Base-by-base conservation (phyloP, 2,113 vertebrate species). In the Misgurnus mizolepis region DNA sequence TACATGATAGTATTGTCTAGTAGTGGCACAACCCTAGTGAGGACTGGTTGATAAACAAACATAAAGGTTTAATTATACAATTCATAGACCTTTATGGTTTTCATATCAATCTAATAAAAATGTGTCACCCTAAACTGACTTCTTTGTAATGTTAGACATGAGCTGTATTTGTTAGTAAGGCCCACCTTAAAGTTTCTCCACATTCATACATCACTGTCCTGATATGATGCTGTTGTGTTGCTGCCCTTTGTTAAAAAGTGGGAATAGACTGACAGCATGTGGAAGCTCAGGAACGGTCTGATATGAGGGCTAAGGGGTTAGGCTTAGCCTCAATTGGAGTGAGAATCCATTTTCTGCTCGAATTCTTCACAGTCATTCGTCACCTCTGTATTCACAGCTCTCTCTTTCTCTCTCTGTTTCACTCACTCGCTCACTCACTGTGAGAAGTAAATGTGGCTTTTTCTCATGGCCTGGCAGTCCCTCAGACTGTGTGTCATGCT, bases 261-360 rank as follows among this genome's bases (percentile, higher is more conserved):
- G 43, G 49, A 34, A 14, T 45, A 47, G 49, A 69, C 18, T 58
- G 55, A 14, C 39, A 69, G 55, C 41, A 71, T 49, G 56, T 41
- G 56, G 43, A 50, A 39, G 27, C 41, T 81, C 64, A 68, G 55
- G 9, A 61, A 78, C 14, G 49, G 43, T 14, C 27, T 62, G 67
- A 60, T 47, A 18, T 70, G 55, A 45, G 58, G 65, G 22, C 73
- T 10, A 15, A 68, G 58, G 73, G 64, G 65, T 50, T 22, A 40
- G 56, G 12, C 53, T 53, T 34, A 68, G 12, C 43, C 5, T 6
- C 80, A n/a, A 49, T 70, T 58, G 27, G 27, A 34, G 27, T 67
- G 58, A 55, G 70, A 67, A 66, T 73, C 40, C 49, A 80, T 80
- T 80, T 71, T 80, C 79, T 74, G 39, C 69, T 74, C 14, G 15